Evolutionary conservation across 2,113 vertebrate species (phyloP).

Genomic region (Stictonetta naevosa): DNA sequence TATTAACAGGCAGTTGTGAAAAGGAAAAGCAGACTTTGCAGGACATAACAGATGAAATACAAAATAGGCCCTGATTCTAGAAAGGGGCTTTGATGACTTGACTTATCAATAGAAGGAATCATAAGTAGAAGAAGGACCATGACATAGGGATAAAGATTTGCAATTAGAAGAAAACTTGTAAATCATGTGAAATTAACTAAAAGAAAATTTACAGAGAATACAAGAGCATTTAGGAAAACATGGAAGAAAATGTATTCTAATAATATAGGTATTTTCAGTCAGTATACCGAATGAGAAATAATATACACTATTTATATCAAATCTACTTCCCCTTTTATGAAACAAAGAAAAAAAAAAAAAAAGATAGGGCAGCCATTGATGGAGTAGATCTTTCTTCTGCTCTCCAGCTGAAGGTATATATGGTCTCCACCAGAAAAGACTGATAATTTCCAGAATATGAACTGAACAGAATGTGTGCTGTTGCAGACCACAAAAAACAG

Average conservation of each 20-base stretch:
- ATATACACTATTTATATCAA: neutral
- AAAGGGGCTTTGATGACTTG: neutral
- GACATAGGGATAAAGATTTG: neutral
- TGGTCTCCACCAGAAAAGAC: neutral
- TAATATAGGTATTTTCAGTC: neutral
- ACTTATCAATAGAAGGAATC: neutral
- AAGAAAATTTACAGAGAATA: neutral
- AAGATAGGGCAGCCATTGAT: neutral
- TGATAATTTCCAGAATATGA: neutral
- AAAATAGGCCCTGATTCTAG: neutral
- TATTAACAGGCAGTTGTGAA: neutral
- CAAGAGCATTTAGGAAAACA: neutral
- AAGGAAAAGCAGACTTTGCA: neutral
- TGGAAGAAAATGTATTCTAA: neutral
- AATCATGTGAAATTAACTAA: neutral
- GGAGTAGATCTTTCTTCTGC: neutral
- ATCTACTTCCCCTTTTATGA: neutral
- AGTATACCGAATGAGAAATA: neutral
- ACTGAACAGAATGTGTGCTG: neutral
- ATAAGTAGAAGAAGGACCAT: neutral
- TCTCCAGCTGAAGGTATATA: neutral
- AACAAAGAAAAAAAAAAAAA: rapidly evolving
- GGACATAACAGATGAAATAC: neutral
- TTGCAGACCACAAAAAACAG: neutral
- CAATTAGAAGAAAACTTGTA: neutral